Conservation (phyloP, 2,888 invertebrate species). For the Drosophila anomalata region DNA sequence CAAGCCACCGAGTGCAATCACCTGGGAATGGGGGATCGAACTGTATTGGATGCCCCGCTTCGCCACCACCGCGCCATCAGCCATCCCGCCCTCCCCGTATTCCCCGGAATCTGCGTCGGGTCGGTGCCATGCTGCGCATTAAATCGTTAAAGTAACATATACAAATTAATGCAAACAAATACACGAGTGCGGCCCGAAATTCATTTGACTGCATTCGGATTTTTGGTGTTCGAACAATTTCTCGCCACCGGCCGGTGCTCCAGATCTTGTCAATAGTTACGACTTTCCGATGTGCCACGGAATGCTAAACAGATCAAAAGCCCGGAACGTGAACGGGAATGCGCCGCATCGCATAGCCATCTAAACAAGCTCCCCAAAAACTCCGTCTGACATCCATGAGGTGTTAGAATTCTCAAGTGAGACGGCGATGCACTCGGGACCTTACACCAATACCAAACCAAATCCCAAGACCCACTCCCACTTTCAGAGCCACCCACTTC, state of each 20-base stretch:
- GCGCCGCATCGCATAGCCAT: constrained; percentile 10
- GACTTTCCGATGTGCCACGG: constrained; percentile 74
- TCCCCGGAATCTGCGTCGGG: constrained; percentile 33
- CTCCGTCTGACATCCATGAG: constrained; percentile 50
- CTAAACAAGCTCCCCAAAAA: constrained; percentile 19
- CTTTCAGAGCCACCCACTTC: constrained; percentile 18
- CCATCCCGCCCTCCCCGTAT: neutral
- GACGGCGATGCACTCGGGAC: constrained; percentile 56
- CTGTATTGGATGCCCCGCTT: constrained; percentile 34
- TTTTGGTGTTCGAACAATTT: constrained; percentile 13
- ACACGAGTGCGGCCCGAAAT: constrained; percentile 51
- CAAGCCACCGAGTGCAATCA: constrained; percentile 59
- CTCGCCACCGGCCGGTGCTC: constrained; percentile 22
- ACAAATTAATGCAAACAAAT: constrained; percentile 78
- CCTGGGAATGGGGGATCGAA: constrained; percentile 59
- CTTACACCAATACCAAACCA: constrained; percentile 14
- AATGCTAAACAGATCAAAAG: constrained; percentile 78
- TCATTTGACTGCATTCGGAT: constrained; percentile 13
- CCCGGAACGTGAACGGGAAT: constrained; percentile 44
- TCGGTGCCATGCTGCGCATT: constrained; percentile 59
- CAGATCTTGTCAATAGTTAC: constrained; percentile 74
- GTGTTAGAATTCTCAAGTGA: constrained; percentile 76
- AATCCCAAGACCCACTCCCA: constrained; percentile 11
- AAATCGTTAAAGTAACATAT: constrained; percentile 74
- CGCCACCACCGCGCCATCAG: neutral